Evolutionary conservation across 2,113 vertebrate species (phyloP).

Genomic region (Psittacara wagleri): DNA sequence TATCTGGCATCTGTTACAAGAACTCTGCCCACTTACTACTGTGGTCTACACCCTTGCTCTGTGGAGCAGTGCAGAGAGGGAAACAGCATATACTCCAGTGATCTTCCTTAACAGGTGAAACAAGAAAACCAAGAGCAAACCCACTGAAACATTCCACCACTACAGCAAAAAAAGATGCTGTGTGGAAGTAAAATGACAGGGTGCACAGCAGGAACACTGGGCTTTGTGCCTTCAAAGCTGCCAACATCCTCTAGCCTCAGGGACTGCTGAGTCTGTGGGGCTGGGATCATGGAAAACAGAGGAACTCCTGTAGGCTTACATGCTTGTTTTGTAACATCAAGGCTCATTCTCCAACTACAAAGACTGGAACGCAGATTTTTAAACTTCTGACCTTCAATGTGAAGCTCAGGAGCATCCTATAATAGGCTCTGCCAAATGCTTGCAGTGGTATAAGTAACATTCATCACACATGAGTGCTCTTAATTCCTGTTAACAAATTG

Average conservation of each 20-base stretch:
- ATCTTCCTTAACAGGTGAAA: background rate
- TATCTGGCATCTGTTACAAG: background rate
- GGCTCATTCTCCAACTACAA: background rate
- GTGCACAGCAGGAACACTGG: accelerated
- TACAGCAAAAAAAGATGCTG: background rate
- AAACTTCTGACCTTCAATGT: background rate
- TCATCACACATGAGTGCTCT: background rate
- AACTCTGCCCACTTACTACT: background rate
- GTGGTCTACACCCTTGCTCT: background rate
- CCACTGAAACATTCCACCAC: background rate
- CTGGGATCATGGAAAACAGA: background rate
- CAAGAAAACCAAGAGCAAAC: background rate
- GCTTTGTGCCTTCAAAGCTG: background rate
- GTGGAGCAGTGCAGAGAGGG: accelerated
- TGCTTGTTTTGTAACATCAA: background rate
- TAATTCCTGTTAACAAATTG: background rate
- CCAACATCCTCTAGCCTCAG: background rate
- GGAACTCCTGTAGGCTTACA: background rate
- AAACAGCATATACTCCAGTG: background rate
- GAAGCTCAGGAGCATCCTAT: background rate
- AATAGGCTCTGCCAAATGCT: background rate
- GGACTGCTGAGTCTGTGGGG: background rate
- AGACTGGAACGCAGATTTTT: background rate
- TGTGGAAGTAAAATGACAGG: background rate
- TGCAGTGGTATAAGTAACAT: accelerated